A percentile compares a stretch with the other conserved stretches of the same genome.
phyloP scores from a whole-genome alignment of 1,140 invertebrate genomes.

The Holcopasites calliopsidis region DNA sequence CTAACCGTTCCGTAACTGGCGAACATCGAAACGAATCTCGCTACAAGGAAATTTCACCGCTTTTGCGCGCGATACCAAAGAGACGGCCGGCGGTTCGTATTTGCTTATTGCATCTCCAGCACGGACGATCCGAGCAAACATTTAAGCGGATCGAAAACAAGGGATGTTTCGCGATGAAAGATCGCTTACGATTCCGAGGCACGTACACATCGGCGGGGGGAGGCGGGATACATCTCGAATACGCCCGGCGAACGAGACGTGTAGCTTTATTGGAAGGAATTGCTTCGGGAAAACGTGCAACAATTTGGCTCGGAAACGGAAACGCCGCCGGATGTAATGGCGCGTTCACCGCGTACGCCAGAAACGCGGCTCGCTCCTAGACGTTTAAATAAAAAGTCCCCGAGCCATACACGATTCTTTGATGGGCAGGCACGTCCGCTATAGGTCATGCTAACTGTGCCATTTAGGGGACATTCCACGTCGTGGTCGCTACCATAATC shows the following conservation, averaged over 20 bases:
- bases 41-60: background rate
- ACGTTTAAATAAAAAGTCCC: conserved; percentile 1
- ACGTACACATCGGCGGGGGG: no score
- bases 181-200: conserved; percentile 30
- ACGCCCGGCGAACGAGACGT: conserved; percentile 2
- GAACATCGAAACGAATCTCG: conserved; percentile 47
- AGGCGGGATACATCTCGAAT: conserved; percentile 14
- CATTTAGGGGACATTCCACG: background rate
- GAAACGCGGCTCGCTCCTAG: background rate
- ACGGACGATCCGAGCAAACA: conserved; percentile 19
- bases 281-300: conserved; percentile 4
- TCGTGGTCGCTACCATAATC: background rate
- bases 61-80: background rate
- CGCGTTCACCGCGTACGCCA: background rate
- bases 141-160: conserved; percentile 37
- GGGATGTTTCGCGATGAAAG: conserved; percentile 23
- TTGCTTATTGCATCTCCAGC: conserved; percentile 39
- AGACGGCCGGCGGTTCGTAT: background rate
- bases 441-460: conserved; percentile 19
- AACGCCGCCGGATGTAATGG: background rate
- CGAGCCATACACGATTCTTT: no score
- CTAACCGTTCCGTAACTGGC: conserved; percentile 14
- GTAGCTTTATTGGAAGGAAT: conserved; percentile 20
- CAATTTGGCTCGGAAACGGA: conserved; percentile 1
- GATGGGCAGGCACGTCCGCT: background rate